A percentile compares a stretch with the other conserved stretches of the same genome.
Evolutionary conservation across 2,888 invertebrate species (phyloP).

Genomic region (Gortyna flavago): DNA sequence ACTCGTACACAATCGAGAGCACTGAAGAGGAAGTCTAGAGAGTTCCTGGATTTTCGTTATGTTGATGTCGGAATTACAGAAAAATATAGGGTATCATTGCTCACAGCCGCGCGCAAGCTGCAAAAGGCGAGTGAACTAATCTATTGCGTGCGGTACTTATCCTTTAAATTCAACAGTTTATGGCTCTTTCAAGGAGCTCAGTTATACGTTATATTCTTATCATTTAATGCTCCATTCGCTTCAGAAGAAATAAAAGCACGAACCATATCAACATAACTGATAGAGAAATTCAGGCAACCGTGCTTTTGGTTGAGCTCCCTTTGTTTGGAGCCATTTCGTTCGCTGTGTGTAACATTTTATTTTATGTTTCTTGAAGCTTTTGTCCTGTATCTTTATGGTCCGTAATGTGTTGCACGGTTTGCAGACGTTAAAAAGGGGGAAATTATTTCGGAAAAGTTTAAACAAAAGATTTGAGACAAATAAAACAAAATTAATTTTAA

Average conservation of each 20-base stretch:
- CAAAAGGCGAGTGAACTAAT: slow-evolving; percentile 20
- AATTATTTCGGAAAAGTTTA: slow-evolving; percentile 32
- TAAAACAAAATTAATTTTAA: background rate
- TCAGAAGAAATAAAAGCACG: slow-evolving; percentile 27
- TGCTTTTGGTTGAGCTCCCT: slow-evolving; percentile 45
- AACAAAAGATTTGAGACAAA: slow-evolving; percentile 31
- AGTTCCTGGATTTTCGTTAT: slow-evolving; percentile 70
- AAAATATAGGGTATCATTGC: slow-evolving; percentile 50
- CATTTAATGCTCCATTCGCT: slow-evolving; percentile 20
- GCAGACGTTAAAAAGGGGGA: slow-evolving; percentile 44
- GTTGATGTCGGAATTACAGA: slow-evolving; percentile 54
- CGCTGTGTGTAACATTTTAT: slow-evolving; percentile 25
- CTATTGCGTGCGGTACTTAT: slow-evolving; percentile 21
- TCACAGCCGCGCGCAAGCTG: slow-evolving; percentile 22
- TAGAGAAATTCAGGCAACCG: slow-evolving; percentile 39
- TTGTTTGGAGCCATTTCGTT: slow-evolving; percentile 49
- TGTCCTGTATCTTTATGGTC: slow-evolving; percentile 60
- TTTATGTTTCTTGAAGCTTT: slow-evolving; percentile 54
- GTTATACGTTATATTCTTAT: slow-evolving; percentile 9
- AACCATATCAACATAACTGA: slow-evolving; percentile 21
- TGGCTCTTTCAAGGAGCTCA: background rate
- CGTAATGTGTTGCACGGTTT: slow-evolving; percentile 59
- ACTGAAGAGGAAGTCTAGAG: slow-evolving; percentile 75
- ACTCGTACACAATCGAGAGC: slow-evolving; percentile 77
- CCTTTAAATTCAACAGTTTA: slow-evolving; percentile 13